Conservation (phyloP, 2,113 vertebrate genomes). For the Stigmatopora argus region DNA sequence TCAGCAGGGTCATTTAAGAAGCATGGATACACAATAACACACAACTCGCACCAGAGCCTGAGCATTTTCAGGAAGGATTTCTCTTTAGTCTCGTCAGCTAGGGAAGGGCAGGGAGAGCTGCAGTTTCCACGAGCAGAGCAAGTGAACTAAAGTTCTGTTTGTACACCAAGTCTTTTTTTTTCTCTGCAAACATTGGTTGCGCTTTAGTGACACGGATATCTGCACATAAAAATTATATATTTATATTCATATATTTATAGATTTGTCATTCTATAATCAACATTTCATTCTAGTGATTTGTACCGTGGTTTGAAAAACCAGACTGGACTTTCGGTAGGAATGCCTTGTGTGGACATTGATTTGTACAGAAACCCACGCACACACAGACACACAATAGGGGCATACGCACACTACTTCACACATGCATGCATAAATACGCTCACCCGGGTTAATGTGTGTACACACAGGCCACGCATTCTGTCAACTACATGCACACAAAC, state of each 20-base stretch:
- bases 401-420: conserved; percentile 58
- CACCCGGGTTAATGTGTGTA: conserved; percentile 50
- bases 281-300: conserved; percentile 70
- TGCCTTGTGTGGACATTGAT: conserved; percentile 67
- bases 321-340: conserved; percentile 67
- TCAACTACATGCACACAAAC: conserved; percentile 43
- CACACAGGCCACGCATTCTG: conserved; percentile 37
- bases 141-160: conserved; percentile 66
- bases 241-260: conserved; percentile 73
- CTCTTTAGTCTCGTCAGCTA: conserved; percentile 50
- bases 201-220: conserved; percentile 75
- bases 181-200: conserved; percentile 66
- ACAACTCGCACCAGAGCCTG: conserved; percentile 73
- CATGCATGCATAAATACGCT: conserved; percentile 68
- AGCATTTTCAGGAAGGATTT: conserved; percentile 69
- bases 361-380: conserved; percentile 60
- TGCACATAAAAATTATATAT: conserved; percentile 81
- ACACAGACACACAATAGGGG: conserved; percentile 55
- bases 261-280: conserved; percentile 75
- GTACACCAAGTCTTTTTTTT: conserved; percentile 61
- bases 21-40: conserved; percentile 72
- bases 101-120: conserved; percentile 7
- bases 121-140: conserved; percentile 64
- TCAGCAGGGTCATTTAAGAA: conserved; percentile 74
- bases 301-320: conserved; percentile 62